Evolutionary conservation across 1,140 invertebrate genomes (phyloP), one percentile per base, ranked within the genome.

Genomic region (Drosophila paulistorum): DNA sequence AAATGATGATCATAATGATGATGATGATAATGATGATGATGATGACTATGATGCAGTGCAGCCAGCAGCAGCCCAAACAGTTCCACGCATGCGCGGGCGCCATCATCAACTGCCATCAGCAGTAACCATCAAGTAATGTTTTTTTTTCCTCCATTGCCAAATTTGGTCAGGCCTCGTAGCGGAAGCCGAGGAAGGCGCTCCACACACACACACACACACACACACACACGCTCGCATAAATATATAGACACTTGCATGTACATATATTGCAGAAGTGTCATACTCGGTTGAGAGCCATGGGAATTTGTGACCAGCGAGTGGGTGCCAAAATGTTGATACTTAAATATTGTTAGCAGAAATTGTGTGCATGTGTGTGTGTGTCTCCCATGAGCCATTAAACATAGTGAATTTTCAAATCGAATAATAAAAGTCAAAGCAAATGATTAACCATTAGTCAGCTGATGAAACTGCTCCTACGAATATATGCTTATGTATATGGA

Each of bases 21-120:
- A 48, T 33, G 62, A 65, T 20, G 45, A 74, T 77, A 55, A 74
- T 77, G 70, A 77, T 71, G 71, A 69, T 72, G 69, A 58, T 73
- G 71, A 68, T 68, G 71, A 30, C 33, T 30, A 61, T 35, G 35
- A 35, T 23, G 61, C 41, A 35, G 37, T 26, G 68, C 45, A 48
- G 45, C 45, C 55, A 48, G 23, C 41, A 68, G 37, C 59, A 62
- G 39, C 67, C 39, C 37, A 42, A 60, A 81, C 64, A 69, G 42
- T 20, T 76, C 65, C 77, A 86, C 82, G 82, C 82, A 87, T 86
- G 83, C 83, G 83, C 83, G 83, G 84, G 84, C 83, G 83, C 83
- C 84, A 89, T 89, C 83, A 89, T 87, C 82, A 82, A 68, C 82
- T 86, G 79, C 82, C 83, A 81, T 78, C 74, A 63, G 54, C 11